A percentile compares a stretch with the other conserved stretches of the same genome.
phyloP scores from a whole-genome alignment of 2,113 vertebrate genomes.

The Narcine bancroftii region DNA sequence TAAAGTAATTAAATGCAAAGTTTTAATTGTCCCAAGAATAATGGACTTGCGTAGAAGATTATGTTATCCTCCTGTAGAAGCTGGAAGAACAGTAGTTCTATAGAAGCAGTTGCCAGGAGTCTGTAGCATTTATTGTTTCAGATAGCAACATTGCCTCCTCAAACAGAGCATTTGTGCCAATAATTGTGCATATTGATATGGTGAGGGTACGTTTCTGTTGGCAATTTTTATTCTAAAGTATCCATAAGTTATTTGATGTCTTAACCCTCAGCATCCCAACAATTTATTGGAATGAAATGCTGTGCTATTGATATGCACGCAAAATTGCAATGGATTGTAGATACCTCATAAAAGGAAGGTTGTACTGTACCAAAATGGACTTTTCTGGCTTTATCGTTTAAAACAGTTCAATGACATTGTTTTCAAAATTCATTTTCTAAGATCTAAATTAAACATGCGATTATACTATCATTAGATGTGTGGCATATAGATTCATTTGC shows the following conservation, averaged over 20 bases:
- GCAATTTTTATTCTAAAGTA: background rate
- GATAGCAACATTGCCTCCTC: background rate
- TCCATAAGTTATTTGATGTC: background rate
- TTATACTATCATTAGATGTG: background rate
- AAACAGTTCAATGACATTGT: too few relatives aligned
- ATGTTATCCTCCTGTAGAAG: background rate
- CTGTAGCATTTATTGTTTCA: constrained; percentile 1
- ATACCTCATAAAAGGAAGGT: too few relatives aligned
- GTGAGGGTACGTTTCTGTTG: background rate
- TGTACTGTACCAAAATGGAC: background rate
- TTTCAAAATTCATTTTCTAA: background rate
- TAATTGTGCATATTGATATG: constrained; percentile 8
- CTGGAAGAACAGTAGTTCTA: background rate
- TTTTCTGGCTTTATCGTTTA: background rate
- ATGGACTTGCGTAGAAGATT: background rate
- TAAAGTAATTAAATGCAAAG: background rate
- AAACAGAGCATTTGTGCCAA: constrained; percentile 4
- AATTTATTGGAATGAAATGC: background rate
- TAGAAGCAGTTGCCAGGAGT: too few relatives aligned
- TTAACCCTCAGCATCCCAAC: background rate
- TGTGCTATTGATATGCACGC: background rate
- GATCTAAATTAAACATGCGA: background rate
- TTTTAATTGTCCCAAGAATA: background rate
- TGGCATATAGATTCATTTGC: background rate
- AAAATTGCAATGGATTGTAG: background rate